These are phyloP conservation scores for Leucophenga varia DNA, from an alignment of 1,140 invertebrate genomes.

Conservation along the genomic window DNA sequence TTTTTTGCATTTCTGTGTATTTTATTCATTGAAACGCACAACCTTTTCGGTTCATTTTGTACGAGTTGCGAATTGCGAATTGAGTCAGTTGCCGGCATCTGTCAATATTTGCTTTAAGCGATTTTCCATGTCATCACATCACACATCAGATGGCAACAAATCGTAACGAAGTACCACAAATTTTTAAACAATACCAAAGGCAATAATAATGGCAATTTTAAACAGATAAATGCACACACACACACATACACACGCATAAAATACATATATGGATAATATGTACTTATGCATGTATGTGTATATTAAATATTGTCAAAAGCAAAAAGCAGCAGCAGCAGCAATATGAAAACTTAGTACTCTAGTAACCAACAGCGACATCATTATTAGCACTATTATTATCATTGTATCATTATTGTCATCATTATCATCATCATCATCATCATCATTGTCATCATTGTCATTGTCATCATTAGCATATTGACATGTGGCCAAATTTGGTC, in stretches of 20 bases:
- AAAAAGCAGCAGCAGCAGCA: constrained; percentile 13
- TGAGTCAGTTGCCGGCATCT: no score
- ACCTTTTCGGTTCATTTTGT: no score
- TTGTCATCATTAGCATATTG: constrained; percentile 31
- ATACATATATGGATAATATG: constrained; percentile 5
- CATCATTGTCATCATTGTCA: neutral
- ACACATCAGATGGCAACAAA: no score
- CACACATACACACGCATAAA: neutral
- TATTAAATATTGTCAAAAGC: constrained; percentile 18
- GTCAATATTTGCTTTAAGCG: no score
- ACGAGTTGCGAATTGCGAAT: no score
- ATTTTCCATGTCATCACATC: no score
- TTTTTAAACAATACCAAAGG: constrained; percentile 14
- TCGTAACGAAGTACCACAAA: no score
- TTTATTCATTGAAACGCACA: no score
- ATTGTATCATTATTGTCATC: constrained; percentile 12
- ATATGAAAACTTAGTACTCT: constrained; percentile 9
- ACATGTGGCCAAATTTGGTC: constrained; percentile 51
- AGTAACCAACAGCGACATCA: neutral
- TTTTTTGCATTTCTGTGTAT: no score
- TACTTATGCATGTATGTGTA: constrained; percentile 16
- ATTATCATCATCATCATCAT: constrained; percentile 12
- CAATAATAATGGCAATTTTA: neutral
- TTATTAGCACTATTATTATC: no score
- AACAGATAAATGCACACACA: constrained; percentile 1